These are phyloP conservation scores for Hoplostethus atlanticus DNA, from an alignment of 2,797 vertebrate genomes.

Conservation along the genomic window DNA sequence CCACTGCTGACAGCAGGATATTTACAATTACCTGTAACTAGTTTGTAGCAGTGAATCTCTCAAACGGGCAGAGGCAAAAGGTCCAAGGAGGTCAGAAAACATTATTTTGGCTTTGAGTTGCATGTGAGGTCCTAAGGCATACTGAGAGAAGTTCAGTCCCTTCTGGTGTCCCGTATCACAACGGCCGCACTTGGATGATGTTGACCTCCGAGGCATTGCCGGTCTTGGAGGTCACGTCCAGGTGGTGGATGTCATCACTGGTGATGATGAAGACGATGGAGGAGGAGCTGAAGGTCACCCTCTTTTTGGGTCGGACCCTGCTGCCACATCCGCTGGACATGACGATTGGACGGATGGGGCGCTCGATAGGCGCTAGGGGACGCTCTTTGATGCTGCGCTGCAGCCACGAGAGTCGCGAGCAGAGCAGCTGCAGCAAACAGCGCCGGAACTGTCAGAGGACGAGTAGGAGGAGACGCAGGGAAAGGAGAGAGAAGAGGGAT, in stretches of 20 bases:
- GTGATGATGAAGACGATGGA: slow-evolving; percentile 95
- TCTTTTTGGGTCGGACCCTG: slow-evolving; percentile 90
- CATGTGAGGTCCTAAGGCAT: slow-evolving; percentile 64
- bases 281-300: slow-evolving; percentile 94
- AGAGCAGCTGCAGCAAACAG: slow-evolving; percentile 90
- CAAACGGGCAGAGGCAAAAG: slow-evolving; percentile 6
- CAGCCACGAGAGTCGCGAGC: slow-evolving; percentile 86
- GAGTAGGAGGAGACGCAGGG: slow-evolving; percentile 11
- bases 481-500: slow-evolving; percentile 1
- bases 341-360: slow-evolving; percentile 89
- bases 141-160: slow-evolving; percentile 38
- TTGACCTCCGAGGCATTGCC: slow-evolving; percentile 76
- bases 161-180: slow-evolving; percentile 71
- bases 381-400: slow-evolving; percentile 84
- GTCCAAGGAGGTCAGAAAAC: slow-evolving; percentile 54
- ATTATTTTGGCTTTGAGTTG: slow-evolving; percentile 61
- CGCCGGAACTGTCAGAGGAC: slow-evolving; percentile 87
- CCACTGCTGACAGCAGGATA: slow-evolving; percentile 23
- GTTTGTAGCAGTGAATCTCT: slow-evolving; percentile 27
- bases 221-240: slow-evolving; percentile 79
- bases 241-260: slow-evolving; percentile 85
- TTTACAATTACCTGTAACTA: slow-evolving; percentile 31
- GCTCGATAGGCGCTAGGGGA: slow-evolving; percentile 77
- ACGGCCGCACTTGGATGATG: slow-evolving; percentile 89
- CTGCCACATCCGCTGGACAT: slow-evolving; percentile 78